phyloP scores from a whole-genome alignment of 2,113 vertebrate species.

The Dromaius novaehollandiae region DNA sequence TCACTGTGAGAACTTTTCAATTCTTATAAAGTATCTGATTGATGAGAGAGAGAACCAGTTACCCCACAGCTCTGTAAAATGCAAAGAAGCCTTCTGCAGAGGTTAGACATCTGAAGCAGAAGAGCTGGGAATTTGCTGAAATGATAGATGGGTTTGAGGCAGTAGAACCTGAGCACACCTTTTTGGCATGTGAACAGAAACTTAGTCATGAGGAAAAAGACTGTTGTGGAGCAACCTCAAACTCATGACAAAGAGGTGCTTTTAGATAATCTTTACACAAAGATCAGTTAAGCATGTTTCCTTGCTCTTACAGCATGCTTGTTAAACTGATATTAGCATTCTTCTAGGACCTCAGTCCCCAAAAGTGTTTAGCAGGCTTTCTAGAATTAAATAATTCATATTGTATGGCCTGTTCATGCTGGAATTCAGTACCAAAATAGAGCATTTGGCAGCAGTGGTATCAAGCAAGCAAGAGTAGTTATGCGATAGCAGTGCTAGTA shows the following conservation, averaged over 20 bases:
- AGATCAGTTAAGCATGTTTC: not conserved
- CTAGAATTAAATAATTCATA: not conserved
- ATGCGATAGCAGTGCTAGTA: not conserved
- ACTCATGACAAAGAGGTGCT: not conserved
- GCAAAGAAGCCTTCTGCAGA: not conserved
- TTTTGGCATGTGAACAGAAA: not conserved
- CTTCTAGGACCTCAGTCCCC: not conserved
- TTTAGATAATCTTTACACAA: not conserved
- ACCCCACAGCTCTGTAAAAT: not conserved
- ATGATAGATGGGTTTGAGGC: too few relatives aligned
- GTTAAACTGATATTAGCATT: not conserved
- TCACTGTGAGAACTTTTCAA: not conserved
- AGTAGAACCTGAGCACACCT: not conserved
- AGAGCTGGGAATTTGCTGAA: not conserved
- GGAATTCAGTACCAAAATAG: too few relatives aligned
- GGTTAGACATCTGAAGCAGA: not conserved
- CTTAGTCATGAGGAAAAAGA: not conserved
- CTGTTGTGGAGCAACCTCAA: not conserved
- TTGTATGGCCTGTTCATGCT: not conserved
- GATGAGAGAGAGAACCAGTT: too few relatives aligned
- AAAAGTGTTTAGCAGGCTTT: not conserved
- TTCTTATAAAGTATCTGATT: not conserved
- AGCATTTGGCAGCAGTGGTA: not conserved
- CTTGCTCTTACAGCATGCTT: not conserved
- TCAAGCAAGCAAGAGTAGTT: not conserved